Percentiles rank a stretch among this genome's conserved stretches.
Evolutionary conservation across 2,888 invertebrate genomes (phyloP).

Genomic region (Sphinx pinastri): DNA sequence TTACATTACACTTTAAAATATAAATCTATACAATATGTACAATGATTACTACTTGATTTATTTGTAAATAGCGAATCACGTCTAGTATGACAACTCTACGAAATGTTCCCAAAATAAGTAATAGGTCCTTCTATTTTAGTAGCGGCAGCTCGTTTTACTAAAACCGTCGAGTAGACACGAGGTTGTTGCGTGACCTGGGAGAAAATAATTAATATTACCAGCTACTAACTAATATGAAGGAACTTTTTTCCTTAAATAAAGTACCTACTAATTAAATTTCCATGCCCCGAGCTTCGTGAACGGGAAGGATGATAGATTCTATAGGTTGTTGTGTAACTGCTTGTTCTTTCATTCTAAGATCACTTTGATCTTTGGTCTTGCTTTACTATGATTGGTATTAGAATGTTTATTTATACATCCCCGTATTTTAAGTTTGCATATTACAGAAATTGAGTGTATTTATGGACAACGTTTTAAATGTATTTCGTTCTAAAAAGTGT

Average conservation of each 20-base stretch:
- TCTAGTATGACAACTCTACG: background rate
- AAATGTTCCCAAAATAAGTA: slow-evolving; percentile 15
- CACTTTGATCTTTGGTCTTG: slow-evolving; percentile 1
- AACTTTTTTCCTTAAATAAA: slow-evolving; percentile 21
- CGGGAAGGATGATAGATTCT: slow-evolving; percentile 5
- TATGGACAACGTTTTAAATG: background rate
- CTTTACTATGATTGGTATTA: background rate
- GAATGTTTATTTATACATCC: no score
- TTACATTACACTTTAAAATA: no score
- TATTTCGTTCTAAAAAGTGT: background rate
- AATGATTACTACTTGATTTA: background rate
- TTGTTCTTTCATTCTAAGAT: slow-evolving; percentile 3
- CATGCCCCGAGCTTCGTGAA: slow-evolving; percentile 29
- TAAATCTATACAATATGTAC: no score
- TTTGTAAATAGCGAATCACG: background rate
- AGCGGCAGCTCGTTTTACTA: slow-evolving; percentile 20
- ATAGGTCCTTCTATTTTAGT: slow-evolving; percentile 31
- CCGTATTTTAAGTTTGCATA: no score
- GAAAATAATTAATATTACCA: slow-evolving; percentile 18
- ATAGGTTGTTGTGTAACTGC: background rate
- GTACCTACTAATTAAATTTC: slow-evolving; percentile 28
- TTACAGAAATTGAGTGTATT: background rate
- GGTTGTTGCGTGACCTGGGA: slow-evolving; percentile 32
- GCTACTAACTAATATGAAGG: slow-evolving; percentile 1
- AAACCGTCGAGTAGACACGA: slow-evolving; percentile 28